A percentile compares a stretch with the other conserved stretches of the same genome.
These are phyloP conservation scores for Rousettus madagascariensis DNA, from an alignment of 2,797 vertebrate species.

Conservation along the genomic window DNA sequence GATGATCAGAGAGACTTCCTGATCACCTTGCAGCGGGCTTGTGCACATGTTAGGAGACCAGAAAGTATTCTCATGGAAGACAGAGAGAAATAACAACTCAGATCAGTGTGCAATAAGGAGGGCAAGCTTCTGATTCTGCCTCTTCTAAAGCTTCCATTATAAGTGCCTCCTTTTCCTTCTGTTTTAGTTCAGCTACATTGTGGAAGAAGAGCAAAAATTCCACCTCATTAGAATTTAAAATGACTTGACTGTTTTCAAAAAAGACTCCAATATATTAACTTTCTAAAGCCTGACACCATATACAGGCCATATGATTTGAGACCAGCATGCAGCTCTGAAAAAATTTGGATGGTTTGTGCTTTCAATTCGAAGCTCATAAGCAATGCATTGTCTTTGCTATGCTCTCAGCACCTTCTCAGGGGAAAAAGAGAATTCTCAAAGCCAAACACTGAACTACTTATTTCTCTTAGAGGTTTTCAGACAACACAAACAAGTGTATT, in stretches of 20 bases:
- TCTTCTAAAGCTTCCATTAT: neutral
- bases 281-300: neutral
- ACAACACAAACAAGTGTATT: neutral
- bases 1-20: neutral
- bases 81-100: neutral
- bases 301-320: neutral
- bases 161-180: neutral
- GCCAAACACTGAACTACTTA: constrained; percentile 27
- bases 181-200: neutral
- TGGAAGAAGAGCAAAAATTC: neutral
- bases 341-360: neutral
- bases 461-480: constrained; percentile 50
- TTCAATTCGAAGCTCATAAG: neutral
- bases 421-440: neutral
- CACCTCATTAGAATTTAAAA: constrained; percentile 45
- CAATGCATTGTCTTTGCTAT: neutral
- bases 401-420: neutral
- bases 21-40: neutral
- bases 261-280: constrained; percentile 24
- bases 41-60: neutral
- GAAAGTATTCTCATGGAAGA: neutral
- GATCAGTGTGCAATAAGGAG: neutral
- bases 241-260: neutral
- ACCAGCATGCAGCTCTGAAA: neutral
- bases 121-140: neutral